Base-by-base conservation (phyloP, 53 echinoderm and acorn worm genomes). In the Apostichopus leukothele region DNA sequence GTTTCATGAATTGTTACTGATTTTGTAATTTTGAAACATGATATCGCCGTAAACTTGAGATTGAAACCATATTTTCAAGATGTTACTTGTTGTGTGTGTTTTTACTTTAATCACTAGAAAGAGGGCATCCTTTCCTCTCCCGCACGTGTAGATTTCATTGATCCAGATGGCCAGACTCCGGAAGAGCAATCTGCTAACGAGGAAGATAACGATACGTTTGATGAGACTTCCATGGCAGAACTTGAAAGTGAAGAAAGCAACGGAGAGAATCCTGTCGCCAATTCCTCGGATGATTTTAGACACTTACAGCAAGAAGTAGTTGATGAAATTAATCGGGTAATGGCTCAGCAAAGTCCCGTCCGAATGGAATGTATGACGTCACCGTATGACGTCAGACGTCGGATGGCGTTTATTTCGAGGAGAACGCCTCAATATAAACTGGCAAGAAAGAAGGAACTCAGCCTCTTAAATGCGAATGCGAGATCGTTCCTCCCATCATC, bases 61-160 rank as follows among this genome's bases (percentile, higher is more conserved):
- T 39, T 39, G 39, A 39, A 39, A 39, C 39, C 39, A 39, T 39
- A 39, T 39, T 39, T 39, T 39, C 39, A 39, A 39, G 39, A 3
- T 39, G 39, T 39, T 39, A 39, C 3, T 39, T 57, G 18, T 6
- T 71, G 71, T 19, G 63, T 19, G 63, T 6, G 18, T 71, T 5
- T 16, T 71, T n/a, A 19, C 71, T 71, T 71, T 6, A 71, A 16
- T 71, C 18, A 71, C 14, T 19, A 71, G 71, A 71, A n/a, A 71
- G 71, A 71, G n/a, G 67, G 67, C 9, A 85, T 85, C 11, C 66
- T 85, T 25, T 85, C 85, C 13, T 85, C 85, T 21, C 85, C 85
- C 18, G 12, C 27, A 13, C 67, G 25, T 67, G 13, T 85, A 26
- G 66, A 85, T 13, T 85, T 67, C 13, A 63, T 85, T 16, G 85